phyloP scores from a whole-genome alignment of 2,888 invertebrate genomes.

The Phrixothrix hirtus region DNA sequence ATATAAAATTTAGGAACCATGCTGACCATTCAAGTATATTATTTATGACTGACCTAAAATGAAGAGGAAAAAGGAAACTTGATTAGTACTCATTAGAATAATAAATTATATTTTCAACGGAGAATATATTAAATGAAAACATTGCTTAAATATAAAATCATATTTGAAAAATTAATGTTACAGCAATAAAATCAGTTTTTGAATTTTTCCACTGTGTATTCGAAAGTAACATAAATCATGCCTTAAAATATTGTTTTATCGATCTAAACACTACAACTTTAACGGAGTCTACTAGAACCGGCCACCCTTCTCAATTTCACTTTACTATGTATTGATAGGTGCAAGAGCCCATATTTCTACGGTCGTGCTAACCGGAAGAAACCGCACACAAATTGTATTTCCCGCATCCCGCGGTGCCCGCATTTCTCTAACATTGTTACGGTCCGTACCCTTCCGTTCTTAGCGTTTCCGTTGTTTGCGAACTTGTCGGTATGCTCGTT shows the following conservation, averaged over 20 bases:
- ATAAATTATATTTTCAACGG: too few relatives aligned
- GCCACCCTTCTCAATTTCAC: constrained; percentile 33
- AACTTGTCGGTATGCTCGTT: constrained; percentile 27
- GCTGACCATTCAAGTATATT: too few relatives aligned
- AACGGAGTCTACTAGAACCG: constrained; percentile 13
- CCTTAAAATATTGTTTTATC: constrained; percentile 10
- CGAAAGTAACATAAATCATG: too few relatives aligned
- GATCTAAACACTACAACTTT: constrained; percentile 13
- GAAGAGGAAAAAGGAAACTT: too few relatives aligned
- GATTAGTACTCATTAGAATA: too few relatives aligned
- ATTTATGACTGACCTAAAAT: too few relatives aligned
- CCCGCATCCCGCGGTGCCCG: constrained; percentile 23
- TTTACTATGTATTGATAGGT: constrained; percentile 35
- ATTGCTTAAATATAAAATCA: too few relatives aligned
- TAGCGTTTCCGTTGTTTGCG: constrained; percentile 24
- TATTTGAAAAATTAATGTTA: too few relatives aligned
- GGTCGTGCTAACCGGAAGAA: constrained; percentile 31
- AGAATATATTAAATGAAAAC: too few relatives aligned
- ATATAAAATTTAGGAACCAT: too few relatives aligned
- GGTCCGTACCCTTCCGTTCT: constrained; percentile 23
- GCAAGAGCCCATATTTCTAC: constrained; percentile 34
- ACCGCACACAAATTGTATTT: constrained; percentile 36
- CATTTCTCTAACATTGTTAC: constrained; percentile 23
- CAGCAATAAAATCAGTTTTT: too few relatives aligned
- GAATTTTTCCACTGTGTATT: too few relatives aligned